Base-by-base conservation (phyloP, 2,113 vertebrate species). In the Girardinichthys multiradiatus region DNA sequence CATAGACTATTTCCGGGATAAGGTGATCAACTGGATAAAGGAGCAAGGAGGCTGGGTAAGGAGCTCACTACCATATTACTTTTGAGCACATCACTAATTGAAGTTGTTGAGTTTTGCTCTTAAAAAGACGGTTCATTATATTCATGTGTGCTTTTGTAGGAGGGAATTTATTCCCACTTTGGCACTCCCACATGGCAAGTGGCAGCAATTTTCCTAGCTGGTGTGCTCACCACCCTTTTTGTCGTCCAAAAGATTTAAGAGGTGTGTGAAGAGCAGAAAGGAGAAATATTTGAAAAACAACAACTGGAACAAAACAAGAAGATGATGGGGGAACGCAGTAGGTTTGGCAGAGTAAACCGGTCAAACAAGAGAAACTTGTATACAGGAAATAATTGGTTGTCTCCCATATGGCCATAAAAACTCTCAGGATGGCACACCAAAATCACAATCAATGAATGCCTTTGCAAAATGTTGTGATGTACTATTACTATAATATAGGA, bases 31-130 rank as follows among this genome's bases (percentile, higher is more conserved):
- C 82, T 98, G 97, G 97, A 97, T 98, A 83, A 93, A 94, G 68
- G 95, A 97, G 64, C 96, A 97, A 88, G 97, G 96, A 19, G 97
- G 96, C 77, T 98, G 97, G 97, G 96, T 98, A 89, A 95, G 95
- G 27, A 66, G 29, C 19, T 2, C 2, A 48, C n/a, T 33, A 64
- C 31, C n/a, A 61, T 4, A 21, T 64, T 8, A 21, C n/a, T 30
- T 6, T 33, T 31, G 28, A 61, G 21, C 10, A 37, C 8, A 28
- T 42, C 14, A 30, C 7, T 42, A 15, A 27, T 17, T 39, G 26
- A n/a, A n/a, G 4, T 26, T n/a, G 12, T 35, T 13, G 4, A 63
- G 21, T 35, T 63, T 13, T 24, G 19, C 19, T 21, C 4, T 5
- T n/a, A 11, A n/a, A 4, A 33, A n/a, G 21, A 63, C 21, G n/a